These are phyloP conservation scores for Hypena proboscidalis DNA, from an alignment of 2,888 invertebrate species.

Conservation along the genomic window DNA sequence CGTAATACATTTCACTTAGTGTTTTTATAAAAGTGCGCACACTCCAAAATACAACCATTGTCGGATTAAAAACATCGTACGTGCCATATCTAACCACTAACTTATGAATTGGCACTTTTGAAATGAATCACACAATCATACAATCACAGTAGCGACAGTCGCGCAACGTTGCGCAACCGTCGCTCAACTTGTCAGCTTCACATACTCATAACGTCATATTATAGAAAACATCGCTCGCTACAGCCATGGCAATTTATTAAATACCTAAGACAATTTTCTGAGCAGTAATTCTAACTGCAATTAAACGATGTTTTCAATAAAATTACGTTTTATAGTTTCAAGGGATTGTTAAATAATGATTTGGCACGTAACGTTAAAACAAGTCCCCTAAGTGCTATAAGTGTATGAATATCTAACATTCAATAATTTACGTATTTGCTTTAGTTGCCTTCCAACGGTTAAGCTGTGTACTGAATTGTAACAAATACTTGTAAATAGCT, in stretches of 20 bases:
- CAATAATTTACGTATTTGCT: conserved; percentile 65
- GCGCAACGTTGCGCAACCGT: no score
- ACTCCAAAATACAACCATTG: conserved; percentile 38
- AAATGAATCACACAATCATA: conserved; percentile 29
- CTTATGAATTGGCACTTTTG: conserved; percentile 52
- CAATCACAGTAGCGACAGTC: conserved; percentile 8
- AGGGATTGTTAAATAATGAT: conserved; percentile 39
- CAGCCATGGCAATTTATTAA: conserved; percentile 2
- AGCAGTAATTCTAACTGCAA: conserved; percentile 7
- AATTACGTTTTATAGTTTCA: conserved; percentile 20
- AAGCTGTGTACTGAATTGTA: conserved; percentile 41
- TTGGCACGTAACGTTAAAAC: conserved; percentile 63
- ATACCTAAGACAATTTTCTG: conserved; percentile 1
- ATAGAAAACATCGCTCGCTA: conserved; percentile 9
- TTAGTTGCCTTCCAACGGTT: conserved; percentile 42
- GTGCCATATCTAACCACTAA: conserved; percentile 46
- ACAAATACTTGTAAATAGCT: conserved; percentile 21
- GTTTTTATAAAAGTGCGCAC: conserved; percentile 6
- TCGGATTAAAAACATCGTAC: conserved; percentile 35
- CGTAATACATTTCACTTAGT: background rate
- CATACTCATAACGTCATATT: conserved; percentile 13
- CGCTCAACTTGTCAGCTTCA: no score
- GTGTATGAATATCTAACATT: conserved; percentile 63
- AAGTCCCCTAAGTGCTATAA: conserved; percentile 56
- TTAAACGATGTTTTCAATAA: conserved; percentile 13